Percentiles rank a stretch among this genome's conserved stretches.
These are phyloP conservation scores for Amblyjoppa proteus DNA, from an alignment of 2,888 invertebrate genomes.

Conservation along the genomic window DNA sequence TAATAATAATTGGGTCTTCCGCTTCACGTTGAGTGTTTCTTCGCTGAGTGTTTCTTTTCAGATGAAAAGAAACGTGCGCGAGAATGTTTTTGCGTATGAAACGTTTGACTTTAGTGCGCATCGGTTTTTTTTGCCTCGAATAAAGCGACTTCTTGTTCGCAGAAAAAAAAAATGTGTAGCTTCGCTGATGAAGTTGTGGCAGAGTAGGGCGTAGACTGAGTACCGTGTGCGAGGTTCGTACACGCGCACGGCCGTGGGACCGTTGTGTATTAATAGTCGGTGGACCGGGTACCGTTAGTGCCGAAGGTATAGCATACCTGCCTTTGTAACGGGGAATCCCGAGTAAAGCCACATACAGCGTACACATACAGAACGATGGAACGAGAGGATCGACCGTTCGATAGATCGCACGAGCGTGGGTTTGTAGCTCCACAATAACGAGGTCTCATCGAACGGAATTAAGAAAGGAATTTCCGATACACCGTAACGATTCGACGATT, in stretches of 20 bases:
- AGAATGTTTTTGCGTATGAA: neutral
- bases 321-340: conserved; percentile 75
- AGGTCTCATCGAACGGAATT: neutral
- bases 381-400: conserved; percentile 2
- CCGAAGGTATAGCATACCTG: conserved; percentile 76
- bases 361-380: conserved; percentile 14
- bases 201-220: conserved; percentile 33
- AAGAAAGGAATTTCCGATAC: neutral
- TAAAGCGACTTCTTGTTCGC: neutral
- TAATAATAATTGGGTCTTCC: neutral
- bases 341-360: conserved; percentile 49
- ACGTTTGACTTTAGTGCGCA: neutral
- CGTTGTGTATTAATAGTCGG: conserved; percentile 69
- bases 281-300: conserved; percentile 83
- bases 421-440: neutral
- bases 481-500: neutral
- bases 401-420: conserved; percentile 16
- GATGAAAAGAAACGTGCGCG: neutral
- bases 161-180: conserved; percentile 8
- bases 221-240: conserved; percentile 17
- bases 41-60: no score
- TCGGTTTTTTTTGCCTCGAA: conserved; percentile 1
- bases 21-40: neutral
- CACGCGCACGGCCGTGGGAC: conserved; percentile 40
- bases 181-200: conserved; percentile 27